Evolutionary conservation across 2,888 invertebrate species (phyloP).

Genomic region (Urechis unicinctus): DNA sequence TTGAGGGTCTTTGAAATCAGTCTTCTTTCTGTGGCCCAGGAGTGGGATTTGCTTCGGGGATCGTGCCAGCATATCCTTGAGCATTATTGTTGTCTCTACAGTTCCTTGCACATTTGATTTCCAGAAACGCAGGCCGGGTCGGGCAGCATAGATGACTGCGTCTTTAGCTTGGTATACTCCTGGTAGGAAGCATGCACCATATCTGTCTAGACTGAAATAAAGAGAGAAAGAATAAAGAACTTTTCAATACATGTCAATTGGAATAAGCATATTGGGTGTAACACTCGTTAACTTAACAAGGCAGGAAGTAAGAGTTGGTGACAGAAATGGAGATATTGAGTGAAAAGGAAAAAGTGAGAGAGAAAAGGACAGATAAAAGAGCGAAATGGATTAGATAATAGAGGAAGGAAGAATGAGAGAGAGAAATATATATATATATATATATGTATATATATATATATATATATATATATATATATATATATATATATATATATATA

Average conservation of each 20-base stretch:
- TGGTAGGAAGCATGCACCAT: constrained; percentile 60
- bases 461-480: too few relatives aligned
- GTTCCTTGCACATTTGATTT: constrained; percentile 67
- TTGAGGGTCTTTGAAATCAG: constrained; percentile 8
- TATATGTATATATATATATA: too few relatives aligned
- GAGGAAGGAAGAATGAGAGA: too few relatives aligned
- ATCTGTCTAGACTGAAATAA: constrained; percentile 57
- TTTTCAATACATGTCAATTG: too few relatives aligned
- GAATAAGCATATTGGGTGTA: too few relatives aligned
- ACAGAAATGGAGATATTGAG: too few relatives aligned
- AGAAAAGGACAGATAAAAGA: too few relatives aligned
- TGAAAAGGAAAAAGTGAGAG: too few relatives aligned
- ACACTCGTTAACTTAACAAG: too few relatives aligned
- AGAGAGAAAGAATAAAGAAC: background rate
- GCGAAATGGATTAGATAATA: too few relatives aligned
- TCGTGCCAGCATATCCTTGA: constrained; percentile 58
- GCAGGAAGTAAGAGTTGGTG: too few relatives aligned
- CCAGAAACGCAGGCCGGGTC: constrained; percentile 82
- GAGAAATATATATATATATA: too few relatives aligned
- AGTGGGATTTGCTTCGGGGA: constrained; percentile 24
- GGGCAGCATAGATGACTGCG: constrained; percentile 65
- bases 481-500: background rate
- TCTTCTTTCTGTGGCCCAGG: constrained; percentile 23
- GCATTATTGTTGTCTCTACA: constrained; percentile 77
- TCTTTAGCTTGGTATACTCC: constrained; percentile 54